These are phyloP conservation scores for Archivesica marissinica DNA, from an alignment of 1,140 invertebrate genomes.

Conservation along the genomic window DNA sequence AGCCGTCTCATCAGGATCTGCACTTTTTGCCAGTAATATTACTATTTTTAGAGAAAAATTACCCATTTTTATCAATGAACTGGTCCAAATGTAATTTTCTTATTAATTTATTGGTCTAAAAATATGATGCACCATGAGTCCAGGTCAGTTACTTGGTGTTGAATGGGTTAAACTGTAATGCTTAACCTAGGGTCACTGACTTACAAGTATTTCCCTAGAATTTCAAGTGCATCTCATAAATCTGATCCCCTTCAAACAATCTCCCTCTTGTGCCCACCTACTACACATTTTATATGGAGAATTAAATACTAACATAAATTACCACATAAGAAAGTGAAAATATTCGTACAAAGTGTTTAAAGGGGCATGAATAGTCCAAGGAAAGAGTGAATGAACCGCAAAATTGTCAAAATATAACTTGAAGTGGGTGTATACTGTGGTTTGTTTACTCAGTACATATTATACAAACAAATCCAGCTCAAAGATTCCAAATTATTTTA, in stretches of 20 bases:
- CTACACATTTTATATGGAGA: constrained; percentile 35
- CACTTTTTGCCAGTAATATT: too few relatives aligned
- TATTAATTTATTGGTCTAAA: too few relatives aligned
- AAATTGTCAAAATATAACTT: background rate
- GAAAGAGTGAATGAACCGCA: constrained; percentile 7
- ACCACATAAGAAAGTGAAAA: background rate
- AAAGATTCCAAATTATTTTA: too few relatives aligned
- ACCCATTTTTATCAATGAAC: too few relatives aligned
- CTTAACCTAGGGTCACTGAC: background rate
- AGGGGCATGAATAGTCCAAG: background rate
- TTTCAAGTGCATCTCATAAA: constrained; percentile 30
- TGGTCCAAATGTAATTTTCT: too few relatives aligned
- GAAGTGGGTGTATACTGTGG: background rate
- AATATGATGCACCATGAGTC: too few relatives aligned
- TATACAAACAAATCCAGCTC: too few relatives aligned
- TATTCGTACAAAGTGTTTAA: background rate
- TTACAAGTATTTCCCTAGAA: background rate
- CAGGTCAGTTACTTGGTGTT: too few relatives aligned
- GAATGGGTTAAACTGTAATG: too few relatives aligned
- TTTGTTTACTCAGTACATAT: too few relatives aligned
- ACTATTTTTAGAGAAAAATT: too few relatives aligned
- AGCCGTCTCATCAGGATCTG: too few relatives aligned
- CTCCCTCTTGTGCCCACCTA: background rate
- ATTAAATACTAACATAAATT: constrained; percentile 27
- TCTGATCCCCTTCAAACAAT: constrained; percentile 15